Conservation (phyloP, 1,140 invertebrate genomes). For the Marisa cornuarietis region DNA sequence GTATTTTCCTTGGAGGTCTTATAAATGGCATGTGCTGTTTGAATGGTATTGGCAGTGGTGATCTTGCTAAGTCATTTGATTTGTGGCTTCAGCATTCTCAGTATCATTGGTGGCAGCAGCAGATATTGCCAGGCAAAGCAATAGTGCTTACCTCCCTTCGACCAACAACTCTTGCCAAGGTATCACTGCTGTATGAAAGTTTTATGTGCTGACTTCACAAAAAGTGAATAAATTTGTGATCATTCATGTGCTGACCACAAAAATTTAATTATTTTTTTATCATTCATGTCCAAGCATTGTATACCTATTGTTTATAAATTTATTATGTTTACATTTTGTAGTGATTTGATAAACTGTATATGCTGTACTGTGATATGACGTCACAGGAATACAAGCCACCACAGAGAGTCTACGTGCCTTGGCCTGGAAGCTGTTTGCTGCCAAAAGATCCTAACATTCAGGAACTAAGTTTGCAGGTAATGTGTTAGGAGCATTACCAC, state of each 20-base stretch:
- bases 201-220: background rate
- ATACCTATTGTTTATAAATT: no score
- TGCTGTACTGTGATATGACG: no score
- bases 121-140: background rate
- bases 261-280: background rate
- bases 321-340: background rate
- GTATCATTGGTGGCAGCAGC: slow-evolving; percentile 11
- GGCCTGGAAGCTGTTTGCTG: background rate
- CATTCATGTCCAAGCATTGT: background rate
- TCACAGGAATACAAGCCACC: background rate
- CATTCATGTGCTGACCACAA: background rate
- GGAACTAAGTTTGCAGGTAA: no score
- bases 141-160: slow-evolving; percentile 5
- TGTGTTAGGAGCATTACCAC: no score
- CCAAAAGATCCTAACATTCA: no score
- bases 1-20: no score
- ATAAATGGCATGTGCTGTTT: no score
- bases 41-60: no score
- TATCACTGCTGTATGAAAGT: background rate
- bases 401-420: slow-evolving; percentile 10
- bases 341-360: background rate
- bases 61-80: no score
- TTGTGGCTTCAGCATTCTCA: slow-evolving; percentile 3
- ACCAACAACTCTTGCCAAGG: slow-evolving; percentile 11
- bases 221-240: background rate